phyloP scores from a whole-genome alignment of 92 coral and sea anemone genomes.

The Zoanthus sansibaricus region DNA sequence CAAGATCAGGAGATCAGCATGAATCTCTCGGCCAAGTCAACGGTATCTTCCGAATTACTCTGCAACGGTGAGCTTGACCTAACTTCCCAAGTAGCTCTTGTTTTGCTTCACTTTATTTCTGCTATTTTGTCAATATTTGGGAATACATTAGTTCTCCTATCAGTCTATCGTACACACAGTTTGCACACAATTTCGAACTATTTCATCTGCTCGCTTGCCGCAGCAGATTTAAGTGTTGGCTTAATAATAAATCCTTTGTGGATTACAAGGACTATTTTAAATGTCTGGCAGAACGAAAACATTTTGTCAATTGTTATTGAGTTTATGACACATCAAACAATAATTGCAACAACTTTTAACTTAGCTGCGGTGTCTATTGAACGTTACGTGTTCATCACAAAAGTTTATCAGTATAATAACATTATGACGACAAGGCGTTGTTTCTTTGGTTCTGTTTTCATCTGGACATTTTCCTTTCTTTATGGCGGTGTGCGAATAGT shows the following conservation, averaged over 20 bases:
- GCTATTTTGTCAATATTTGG: slow-evolving; percentile 73
- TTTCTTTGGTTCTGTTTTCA: slow-evolving; percentile 22
- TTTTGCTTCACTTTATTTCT: slow-evolving; percentile 59
- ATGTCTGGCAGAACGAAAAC: slow-evolving; percentile 77
- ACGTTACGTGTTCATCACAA: slow-evolving; percentile 73
- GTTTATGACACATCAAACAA: slow-evolving; percentile 74
- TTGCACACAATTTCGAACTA: slow-evolving; percentile 78
- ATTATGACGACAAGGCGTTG: slow-evolving; percentile 62
- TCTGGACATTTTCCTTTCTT: slow-evolving; percentile 75
- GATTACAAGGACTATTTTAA: slow-evolving; percentile 72
- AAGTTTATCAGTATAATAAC: slow-evolving; percentile 55
- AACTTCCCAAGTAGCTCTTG: slow-evolving; percentile 54
- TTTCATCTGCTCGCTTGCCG: slow-evolving; percentile 76
- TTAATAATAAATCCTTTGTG: slow-evolving; percentile 73
- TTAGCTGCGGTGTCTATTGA: slow-evolving; percentile 73
- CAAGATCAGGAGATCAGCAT: too few species aligned
- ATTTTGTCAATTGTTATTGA: slow-evolving; percentile 71
- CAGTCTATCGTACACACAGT: slow-evolving; percentile 61
- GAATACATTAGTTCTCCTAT: slow-evolving; percentile 60
- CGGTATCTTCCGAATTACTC: too few species aligned
- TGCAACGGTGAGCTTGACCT: slow-evolving; percentile 65
- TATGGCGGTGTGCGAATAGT: slow-evolving; percentile 65
- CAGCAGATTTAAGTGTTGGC: slow-evolving; percentile 81
- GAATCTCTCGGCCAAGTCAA: too few species aligned
- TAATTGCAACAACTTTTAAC: slow-evolving; percentile 76